Conservation (phyloP, 92 coral and sea anemone species). For the Umimayanthus chanpuru region DNA sequence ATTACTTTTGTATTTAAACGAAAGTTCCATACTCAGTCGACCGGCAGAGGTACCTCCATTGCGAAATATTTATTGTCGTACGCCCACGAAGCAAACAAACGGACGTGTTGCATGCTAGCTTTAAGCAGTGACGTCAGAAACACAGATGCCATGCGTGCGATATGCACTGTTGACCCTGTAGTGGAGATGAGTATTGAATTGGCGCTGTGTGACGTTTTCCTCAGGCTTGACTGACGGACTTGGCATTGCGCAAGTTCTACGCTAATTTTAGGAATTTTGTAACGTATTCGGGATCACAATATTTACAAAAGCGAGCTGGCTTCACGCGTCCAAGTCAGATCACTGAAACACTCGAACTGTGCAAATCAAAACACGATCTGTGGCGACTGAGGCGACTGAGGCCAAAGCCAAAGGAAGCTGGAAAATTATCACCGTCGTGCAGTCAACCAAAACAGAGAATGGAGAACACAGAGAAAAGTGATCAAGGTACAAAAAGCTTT, state of each 20-base stretch:
- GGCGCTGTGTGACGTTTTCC: slow-evolving; percentile 1
- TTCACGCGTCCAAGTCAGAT: neutral
- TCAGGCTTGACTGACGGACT: neutral
- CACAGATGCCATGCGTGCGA: no score
- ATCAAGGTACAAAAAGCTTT: neutral
- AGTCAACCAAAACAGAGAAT: neutral
- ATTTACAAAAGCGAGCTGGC: neutral
- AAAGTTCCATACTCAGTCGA: neutral
- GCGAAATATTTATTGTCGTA: slow-evolving; percentile 16
- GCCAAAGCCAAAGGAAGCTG: neutral
- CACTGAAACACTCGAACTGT: neutral
- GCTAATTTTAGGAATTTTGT: slow-evolving; percentile 29
- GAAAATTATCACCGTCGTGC: neutral
- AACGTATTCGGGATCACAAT: neutral
- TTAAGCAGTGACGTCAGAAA: neutral
- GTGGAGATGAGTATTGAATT: neutral
- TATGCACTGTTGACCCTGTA: neutral
- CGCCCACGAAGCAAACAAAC: neutral
- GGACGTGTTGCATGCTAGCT: neutral
- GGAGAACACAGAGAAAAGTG: neutral
- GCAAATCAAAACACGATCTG: neutral
- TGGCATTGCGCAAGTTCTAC: neutral
- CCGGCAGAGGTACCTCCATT: neutral
- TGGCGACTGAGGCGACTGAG: neutral
- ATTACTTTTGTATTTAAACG: neutral